Evolutionary conservation across 2,797 vertebrate genomes (phyloP).

Genomic region (Parambassis ranga): DNA sequence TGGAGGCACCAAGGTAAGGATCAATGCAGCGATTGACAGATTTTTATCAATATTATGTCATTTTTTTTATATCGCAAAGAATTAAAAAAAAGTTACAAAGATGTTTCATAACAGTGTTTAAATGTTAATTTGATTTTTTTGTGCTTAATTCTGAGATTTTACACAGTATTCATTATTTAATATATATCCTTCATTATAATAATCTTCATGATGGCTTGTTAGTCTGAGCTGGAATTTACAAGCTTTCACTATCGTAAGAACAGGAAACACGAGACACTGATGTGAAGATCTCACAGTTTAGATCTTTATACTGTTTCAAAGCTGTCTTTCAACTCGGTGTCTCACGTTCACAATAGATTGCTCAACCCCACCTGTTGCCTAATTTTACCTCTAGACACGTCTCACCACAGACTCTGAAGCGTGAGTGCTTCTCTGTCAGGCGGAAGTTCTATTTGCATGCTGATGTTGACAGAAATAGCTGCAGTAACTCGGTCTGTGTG

Average conservation of each 20-base stretch:
- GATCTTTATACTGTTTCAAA: not conserved
- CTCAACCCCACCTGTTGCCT: constrained; percentile 8
- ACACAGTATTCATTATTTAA: no score
- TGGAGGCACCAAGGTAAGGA: constrained; percentile 91
- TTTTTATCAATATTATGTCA: no score
- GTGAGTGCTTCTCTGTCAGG: not conserved
- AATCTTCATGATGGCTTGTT: no score
- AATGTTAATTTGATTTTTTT: no score
- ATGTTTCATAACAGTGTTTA: no score
- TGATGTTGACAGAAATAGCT: constrained; percentile 45
- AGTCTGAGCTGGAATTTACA: not conserved
- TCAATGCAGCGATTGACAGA: no score
- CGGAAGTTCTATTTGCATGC: constrained; percentile 3
- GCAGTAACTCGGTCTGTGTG: constrained; percentile 1
- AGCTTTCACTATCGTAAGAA: not conserved
- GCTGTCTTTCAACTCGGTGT: not conserved
- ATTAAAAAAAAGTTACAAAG: no score
- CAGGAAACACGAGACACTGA: not conserved
- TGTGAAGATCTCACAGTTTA: not conserved
- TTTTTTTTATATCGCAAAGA: no score
- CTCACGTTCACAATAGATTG: not conserved
- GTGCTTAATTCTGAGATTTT: no score
- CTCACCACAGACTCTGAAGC: constrained; percentile 14
- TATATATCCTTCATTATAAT: no score
- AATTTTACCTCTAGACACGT: not conserved